Evolutionary conservation across 2,113 vertebrate genomes (phyloP), one percentile per base, ranked within the genome.

Genomic region (Mesitornis unicolor): DNA sequence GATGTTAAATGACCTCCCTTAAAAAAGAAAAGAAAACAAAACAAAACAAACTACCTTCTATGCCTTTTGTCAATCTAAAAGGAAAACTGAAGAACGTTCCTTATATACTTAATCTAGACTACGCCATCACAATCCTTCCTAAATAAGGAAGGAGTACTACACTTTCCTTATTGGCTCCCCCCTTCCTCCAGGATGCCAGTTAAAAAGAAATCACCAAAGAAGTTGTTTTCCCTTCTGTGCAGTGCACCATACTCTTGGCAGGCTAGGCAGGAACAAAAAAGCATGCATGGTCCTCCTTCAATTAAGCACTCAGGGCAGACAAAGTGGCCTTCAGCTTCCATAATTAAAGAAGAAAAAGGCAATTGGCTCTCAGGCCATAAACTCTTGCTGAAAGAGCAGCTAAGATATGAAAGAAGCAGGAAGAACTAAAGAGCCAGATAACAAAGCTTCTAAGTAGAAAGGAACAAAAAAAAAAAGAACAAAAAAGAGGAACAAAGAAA

Each of bases 341-440:
- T 81, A 94, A 94, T 91, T 97, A 87, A 95, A 88, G 65, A 94
- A 96, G 91, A 86, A 93, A 94, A 90, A 93, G 79, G 83, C 92
- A 94, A 80, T 74, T 95, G 71, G 82, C 75, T 91, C 77, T 88
- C 50, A 94, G 71, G 82, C 68, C 59, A 83, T 94, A 96, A 95
- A 95, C 87, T 91, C 67, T 80, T 70, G 84, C 75, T 88, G 91
- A 96, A 96, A 95, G 71, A 91, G 38, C 54, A 93, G 71, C 71
- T 91, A 93, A 83, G 59, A 83, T 80, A 88, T 26, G 47, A 94
- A 95, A 91, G 68, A 86, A 91, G 51, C 29, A 80, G 79, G 79
- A 94, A 91, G 56, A 94, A 90, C 33, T 87, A 88, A 94, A 91
- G 90, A 65, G 67, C 8, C 45, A 89, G 57, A 93, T 61, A 73